phyloP scores from a whole-genome alignment of 2,113 vertebrate genomes.

The Hypocryptadius cinnamomeus region DNA sequence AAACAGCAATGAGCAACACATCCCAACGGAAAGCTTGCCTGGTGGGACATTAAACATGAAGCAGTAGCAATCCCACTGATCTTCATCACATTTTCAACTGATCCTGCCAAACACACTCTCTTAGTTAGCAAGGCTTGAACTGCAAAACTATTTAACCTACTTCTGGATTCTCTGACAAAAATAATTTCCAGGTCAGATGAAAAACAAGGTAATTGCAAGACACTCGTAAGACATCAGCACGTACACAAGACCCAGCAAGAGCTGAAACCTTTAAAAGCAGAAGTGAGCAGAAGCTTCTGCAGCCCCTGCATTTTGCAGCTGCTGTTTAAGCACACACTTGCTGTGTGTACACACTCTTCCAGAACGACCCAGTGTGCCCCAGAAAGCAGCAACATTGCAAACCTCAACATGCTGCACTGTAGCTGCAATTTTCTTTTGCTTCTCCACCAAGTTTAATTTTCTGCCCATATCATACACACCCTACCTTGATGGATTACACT shows the following conservation, averaged over 20 bases:
- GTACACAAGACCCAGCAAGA: not conserved
- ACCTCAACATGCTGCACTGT: not conserved
- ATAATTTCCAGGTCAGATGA: not conserved
- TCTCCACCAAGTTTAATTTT: not conserved
- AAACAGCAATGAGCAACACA: not conserved
- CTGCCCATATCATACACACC: not conserved
- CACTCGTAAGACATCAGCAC: not conserved
- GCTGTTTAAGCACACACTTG: not conserved
- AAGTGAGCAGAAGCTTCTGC: not conserved
- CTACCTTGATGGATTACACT: not conserved
- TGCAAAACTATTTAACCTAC: not conserved
- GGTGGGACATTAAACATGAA: not conserved
- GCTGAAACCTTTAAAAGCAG: not conserved
- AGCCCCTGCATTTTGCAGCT: not conserved
- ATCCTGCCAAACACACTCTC: not conserved
- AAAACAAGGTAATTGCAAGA: not conserved
- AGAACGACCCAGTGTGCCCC: too few relatives aligned
- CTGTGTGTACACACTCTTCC: accelerated
- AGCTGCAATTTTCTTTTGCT: not conserved
- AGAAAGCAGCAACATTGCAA: not conserved
- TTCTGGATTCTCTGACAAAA: not conserved
- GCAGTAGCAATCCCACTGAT: not conserved
- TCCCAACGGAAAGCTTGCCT: not conserved
- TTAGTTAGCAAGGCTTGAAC: not conserved
- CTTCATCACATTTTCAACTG: not conserved